Conservation (phyloP, 2,888 invertebrate species). For the Dasysyrphus albostriatus region DNA sequence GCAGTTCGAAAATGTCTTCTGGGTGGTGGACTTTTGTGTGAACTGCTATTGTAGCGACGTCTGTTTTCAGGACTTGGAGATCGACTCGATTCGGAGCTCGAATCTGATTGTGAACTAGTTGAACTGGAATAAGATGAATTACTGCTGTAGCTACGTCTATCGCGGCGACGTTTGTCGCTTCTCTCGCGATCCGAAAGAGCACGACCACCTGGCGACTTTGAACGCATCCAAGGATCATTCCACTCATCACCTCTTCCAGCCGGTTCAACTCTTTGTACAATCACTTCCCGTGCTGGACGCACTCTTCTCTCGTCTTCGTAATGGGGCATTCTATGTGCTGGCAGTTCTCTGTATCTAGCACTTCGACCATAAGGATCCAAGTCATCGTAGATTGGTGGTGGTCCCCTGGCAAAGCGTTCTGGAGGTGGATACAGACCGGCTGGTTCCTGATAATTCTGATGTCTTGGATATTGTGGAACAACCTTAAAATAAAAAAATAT, state of each 20-base stretch:
- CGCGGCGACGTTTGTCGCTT: conserved; percentile 81
- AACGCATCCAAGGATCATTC: conserved; percentile 97
- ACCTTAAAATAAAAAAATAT: conserved; percentile 60
- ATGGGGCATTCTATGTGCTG: conserved; percentile 85
- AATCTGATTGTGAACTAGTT: conserved; percentile 90
- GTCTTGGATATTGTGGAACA: conserved; percentile 77
- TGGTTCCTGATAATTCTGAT: conserved; percentile 77
- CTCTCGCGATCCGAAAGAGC: conserved; percentile 80
- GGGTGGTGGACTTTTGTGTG: conserved; percentile 80
- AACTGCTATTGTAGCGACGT: conserved; percentile 80
- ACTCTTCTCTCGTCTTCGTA: conserved; percentile 86
- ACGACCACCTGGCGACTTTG: conserved; percentile 87
- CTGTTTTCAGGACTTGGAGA: conserved; percentile 81
- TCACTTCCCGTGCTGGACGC: conserved; percentile 89
- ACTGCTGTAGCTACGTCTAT: conserved; percentile 82
- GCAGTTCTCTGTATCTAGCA: conserved; percentile 85
- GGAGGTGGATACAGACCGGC: conserved; percentile 82
- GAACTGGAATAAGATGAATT: conserved; percentile 83
- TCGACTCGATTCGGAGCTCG: conserved; percentile 86
- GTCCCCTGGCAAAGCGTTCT: conserved; percentile 80
- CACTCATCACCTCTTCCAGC: conserved; percentile 92
- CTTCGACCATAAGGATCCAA: conserved; percentile 83
- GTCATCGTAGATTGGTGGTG: conserved; percentile 82
- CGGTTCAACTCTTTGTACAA: conserved; percentile 88
- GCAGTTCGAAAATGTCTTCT: conserved; percentile 79